These are phyloP conservation scores for Novumbra hubbsi DNA, from an alignment of 2,797 vertebrate genomes.

Conservation along the genomic window DNA sequence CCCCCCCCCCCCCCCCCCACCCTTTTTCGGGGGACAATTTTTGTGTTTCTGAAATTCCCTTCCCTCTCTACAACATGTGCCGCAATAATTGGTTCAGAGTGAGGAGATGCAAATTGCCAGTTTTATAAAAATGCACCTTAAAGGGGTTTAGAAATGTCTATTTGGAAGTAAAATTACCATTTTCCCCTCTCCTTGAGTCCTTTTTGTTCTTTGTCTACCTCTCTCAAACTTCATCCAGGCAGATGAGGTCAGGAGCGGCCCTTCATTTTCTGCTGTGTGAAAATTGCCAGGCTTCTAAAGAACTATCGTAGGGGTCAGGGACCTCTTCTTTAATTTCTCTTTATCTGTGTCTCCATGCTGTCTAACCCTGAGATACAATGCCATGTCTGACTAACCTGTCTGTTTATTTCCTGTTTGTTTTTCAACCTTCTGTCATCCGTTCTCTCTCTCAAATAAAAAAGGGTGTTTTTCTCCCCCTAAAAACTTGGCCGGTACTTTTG, in stretches of 20 bases:
- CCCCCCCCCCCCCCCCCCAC: slow-evolving; percentile 51
- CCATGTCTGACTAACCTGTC: slow-evolving; percentile 59
- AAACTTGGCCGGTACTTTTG: slow-evolving; percentile 40
- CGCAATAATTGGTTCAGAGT: slow-evolving; percentile 71
- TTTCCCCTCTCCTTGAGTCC: slow-evolving; percentile 61
- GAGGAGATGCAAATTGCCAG: slow-evolving; percentile 74
- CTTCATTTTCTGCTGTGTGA: slow-evolving; percentile 74
- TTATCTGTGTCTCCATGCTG: slow-evolving; percentile 76
- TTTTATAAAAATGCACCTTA: slow-evolving; percentile 79
- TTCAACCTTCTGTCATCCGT: slow-evolving; percentile 38
- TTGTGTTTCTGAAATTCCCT: slow-evolving; percentile 65
- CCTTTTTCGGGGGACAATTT: slow-evolving; percentile 61
- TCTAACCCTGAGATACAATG: slow-evolving; percentile 71
- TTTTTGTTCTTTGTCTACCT: slow-evolving; percentile 67
- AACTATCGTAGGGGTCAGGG: slow-evolving; percentile 76
- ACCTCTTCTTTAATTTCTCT: slow-evolving; percentile 79
- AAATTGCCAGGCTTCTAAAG: slow-evolving; percentile 73
- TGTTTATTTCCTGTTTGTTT: slow-evolving; percentile 66
- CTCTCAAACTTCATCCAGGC: slow-evolving; percentile 72
- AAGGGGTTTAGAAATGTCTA: slow-evolving; percentile 73
- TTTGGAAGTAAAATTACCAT: slow-evolving; percentile 77
- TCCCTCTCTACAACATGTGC: slow-evolving; percentile 62
- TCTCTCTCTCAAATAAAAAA: slow-evolving; percentile 29
- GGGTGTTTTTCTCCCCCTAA: slow-evolving; percentile 39
- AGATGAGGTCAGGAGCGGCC: slow-evolving; percentile 73